Base-by-base conservation (phyloP, 2,888 invertebrate genomes). In the Laspeyria flexula region DNA sequence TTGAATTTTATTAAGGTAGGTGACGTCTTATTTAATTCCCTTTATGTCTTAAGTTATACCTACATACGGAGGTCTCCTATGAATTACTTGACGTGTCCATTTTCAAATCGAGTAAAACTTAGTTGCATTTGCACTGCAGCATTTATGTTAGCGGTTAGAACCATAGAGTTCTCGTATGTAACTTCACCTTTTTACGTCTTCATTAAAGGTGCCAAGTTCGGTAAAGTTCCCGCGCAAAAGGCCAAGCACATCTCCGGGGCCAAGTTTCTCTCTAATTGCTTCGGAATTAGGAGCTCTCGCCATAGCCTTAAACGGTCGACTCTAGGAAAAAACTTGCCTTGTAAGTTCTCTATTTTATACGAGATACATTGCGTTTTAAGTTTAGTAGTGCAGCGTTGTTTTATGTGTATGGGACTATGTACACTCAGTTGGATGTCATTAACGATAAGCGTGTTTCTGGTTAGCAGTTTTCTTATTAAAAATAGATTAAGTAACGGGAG, bases 241-340 rank as follows among this genome's bases (percentile, higher is more conserved):
- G 72, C 65, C 58, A 43, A 41, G 60, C 57, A 42, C 65, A 60
- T 64, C 72, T 77, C 75, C 73, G 74, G 74, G 62, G 69, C 68
- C 78, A 61, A 81, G 82, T 88, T 89, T 88, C 87, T 77, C 81
- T 86, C 75, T 84, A 85, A 85, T 85, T 82, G 80, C 81, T 74
- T 56, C 57, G 79, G 82, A 80, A 83, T 85, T 84, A 82, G 85
- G 81, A 84, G 82, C 80, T 86, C 83, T 82, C 80, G 75, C 77
- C n/a, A 60, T 49, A 59, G 65, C 69, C 69, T 50, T 65, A 61
- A 47, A 62, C 42, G 77, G 75, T 46, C 42, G 60, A 58, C 55
- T 47, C 47, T 47, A 60, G 10, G 10, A 29, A 70, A 67, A 86
- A 87, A 85, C 77, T 76, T 39, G 81, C 65, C 54, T 42, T 43